A percentile compares a stretch with the other conserved stretches of the same genome.
Conservation (phyloP, 2,797 vertebrate genomes). For the Darevskia mixta region DNA sequence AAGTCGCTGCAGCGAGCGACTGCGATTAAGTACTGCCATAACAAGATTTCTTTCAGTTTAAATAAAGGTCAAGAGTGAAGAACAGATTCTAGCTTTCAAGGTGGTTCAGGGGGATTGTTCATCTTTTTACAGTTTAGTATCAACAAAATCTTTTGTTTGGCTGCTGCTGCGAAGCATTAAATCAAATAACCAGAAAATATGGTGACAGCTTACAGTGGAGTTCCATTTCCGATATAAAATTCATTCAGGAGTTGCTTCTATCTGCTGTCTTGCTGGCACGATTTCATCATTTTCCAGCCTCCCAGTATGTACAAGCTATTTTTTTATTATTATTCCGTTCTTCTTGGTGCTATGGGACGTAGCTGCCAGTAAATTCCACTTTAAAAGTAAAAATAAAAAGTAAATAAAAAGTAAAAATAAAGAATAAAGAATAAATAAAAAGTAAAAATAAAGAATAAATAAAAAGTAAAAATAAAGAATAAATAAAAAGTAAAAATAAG, state of each 20-base stretch:
- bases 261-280: not conserved
- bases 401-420: no score
- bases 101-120: conserved; percentile 8
- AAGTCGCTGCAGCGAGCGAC: not conserved
- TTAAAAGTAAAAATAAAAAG: not conserved
- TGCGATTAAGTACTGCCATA: conserved; percentile 20
- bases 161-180: conserved; percentile 19
- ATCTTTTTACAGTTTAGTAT: conserved; percentile 26
- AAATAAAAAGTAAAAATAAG: no score
- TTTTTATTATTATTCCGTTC: not conserved
- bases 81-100: conserved; percentile 12
- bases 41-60: conserved; percentile 24
- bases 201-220: not conserved
- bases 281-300: not conserved
- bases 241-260: not conserved
- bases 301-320: not conserved
- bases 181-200: conserved; percentile 12
- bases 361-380: not conserved
- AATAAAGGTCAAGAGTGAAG: conserved; percentile 28
- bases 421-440: no score
- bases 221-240: not conserved
- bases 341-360: conserved; percentile 15
- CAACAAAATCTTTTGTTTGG: conserved; percentile 18
- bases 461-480: no score
- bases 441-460: no score